Percentiles rank a stretch among this genome's conserved stretches.
phyloP scores from a whole-genome alignment of 2,113 vertebrate species.

The Myanophis thanlyinensis region DNA sequence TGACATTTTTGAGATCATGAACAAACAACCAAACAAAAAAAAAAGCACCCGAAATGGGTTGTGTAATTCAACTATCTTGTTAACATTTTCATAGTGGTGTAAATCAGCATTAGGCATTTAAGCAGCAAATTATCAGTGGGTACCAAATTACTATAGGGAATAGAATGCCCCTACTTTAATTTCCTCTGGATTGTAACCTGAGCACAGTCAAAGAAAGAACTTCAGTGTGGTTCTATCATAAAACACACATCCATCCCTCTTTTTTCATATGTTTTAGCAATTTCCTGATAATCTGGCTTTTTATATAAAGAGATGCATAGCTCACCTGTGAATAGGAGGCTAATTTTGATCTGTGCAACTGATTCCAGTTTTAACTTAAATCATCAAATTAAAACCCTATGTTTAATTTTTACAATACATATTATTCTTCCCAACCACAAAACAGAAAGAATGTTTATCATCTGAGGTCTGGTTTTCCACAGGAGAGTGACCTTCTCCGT shows the following conservation, averaged over 20 bases:
- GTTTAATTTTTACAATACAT: not conserved
- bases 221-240: not conserved
- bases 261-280: rapidly evolving
- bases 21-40: not conserved
- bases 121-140: slow-evolving; percentile 31
- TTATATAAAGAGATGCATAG: not conserved
- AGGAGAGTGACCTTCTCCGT: not conserved
- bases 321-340: not conserved
- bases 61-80: slow-evolving; percentile 28
- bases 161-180: slow-evolving; percentile 8
- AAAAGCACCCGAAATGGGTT: slow-evolving; percentile 21
- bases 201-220: not conserved
- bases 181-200: not conserved
- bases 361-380: not conserved
- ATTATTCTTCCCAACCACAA: not conserved
- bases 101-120: not conserved
- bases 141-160: slow-evolving; percentile 32
- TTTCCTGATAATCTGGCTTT: not conserved
- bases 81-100: slow-evolving; percentile 29
- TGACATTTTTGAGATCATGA: not conserved
- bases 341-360: not conserved
- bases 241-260: not conserved
- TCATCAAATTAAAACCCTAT: not conserved
- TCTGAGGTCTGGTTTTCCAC: not conserved
- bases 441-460: not conserved